phyloP scores from a whole-genome alignment of 2,797 vertebrate genomes.

The Gymnocypris eckloni region DNA sequence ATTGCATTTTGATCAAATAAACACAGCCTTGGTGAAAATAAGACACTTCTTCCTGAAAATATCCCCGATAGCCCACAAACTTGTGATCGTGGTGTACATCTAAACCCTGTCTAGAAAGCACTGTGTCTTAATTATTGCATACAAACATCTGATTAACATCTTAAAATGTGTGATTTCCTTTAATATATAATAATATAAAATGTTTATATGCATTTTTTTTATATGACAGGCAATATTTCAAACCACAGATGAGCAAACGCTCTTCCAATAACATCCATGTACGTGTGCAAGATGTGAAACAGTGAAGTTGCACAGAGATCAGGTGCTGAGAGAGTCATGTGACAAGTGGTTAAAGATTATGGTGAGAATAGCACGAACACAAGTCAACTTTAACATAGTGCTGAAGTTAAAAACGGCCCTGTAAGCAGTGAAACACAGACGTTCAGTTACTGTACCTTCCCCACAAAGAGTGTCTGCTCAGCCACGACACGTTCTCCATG shows the following conservation, averaged over 20 bases:
- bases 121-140: background rate
- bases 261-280: background rate
- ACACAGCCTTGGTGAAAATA: background rate
- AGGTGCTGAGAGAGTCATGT: background rate
- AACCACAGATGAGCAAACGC: background rate
- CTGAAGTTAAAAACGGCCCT: background rate
- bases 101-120: background rate
- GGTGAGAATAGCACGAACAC: background rate
- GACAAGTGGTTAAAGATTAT: slow-evolving; percentile 18
- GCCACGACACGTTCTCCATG: slow-evolving; percentile 86
- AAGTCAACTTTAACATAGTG: background rate
- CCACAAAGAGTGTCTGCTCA: slow-evolving; percentile 85
- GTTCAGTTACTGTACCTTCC: slow-evolving; percentile 83
- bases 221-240: background rate
- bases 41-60: background rate
- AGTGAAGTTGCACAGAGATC: background rate
- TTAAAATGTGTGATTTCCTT: no score
- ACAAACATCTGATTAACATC: background rate
- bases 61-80: background rate
- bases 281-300: background rate
- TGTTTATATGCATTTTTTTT: background rate
- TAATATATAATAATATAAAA: background rate
- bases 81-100: background rate
- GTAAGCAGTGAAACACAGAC: background rate
- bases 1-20: background rate